Evolutionary conservation across 2,797 vertebrate genomes (phyloP).

Genomic region (Artibeus lituratus): DNA sequence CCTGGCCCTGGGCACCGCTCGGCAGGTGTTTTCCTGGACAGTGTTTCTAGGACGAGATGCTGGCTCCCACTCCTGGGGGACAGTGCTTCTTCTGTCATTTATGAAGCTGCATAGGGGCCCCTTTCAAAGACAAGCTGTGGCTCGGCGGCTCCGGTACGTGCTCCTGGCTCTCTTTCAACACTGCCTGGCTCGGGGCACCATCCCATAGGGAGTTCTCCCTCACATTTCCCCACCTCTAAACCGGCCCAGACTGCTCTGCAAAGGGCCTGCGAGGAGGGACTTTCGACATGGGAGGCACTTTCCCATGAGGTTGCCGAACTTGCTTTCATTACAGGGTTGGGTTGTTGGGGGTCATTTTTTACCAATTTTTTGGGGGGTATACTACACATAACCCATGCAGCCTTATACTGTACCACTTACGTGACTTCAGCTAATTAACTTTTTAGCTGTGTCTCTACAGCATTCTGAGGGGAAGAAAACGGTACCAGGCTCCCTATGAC

Average conservation of each 20-base stretch:
- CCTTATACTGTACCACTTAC: not conserved
- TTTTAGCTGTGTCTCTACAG: not conserved
- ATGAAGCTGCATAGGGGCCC: no score
- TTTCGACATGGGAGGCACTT: not conserved
- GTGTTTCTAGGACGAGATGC: not conserved
- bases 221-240: not conserved
- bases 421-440: not conserved
- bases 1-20: not conserved
- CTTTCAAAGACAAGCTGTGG: not conserved
- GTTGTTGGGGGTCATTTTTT: not conserved
- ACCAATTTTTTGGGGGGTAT: not conserved
- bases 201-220: not conserved
- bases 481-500: not conserved
- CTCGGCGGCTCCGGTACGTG: not conserved
- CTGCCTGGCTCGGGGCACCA: not conserved
- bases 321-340: not conserved
- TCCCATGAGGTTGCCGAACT: not conserved
- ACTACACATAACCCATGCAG: not conserved
- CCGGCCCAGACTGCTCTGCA: not conserved
- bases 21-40: accelerated
- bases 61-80: not conserved
- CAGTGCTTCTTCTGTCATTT: not conserved
- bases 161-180: not conserved
- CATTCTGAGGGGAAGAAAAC: not conserved
- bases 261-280: not conserved